These are phyloP conservation scores for Acanthopagrus latus DNA, from an alignment of 2,797 vertebrate genomes.

Conservation along the genomic window DNA sequence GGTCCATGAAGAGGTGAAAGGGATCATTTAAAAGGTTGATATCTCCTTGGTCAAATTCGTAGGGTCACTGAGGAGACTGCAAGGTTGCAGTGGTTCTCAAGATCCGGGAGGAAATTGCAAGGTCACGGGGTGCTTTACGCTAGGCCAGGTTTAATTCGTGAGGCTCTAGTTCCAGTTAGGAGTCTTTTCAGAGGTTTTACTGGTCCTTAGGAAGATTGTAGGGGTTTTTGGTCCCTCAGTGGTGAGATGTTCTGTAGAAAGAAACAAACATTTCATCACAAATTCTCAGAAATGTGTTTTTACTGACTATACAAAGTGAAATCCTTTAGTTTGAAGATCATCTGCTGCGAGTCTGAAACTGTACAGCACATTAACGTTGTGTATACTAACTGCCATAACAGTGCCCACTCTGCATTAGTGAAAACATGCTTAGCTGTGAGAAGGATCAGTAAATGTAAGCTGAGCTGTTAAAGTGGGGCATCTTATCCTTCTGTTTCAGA, in stretches of 20 bases:
- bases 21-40: neutral
- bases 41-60: too few relatives aligned
- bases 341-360: neutral
- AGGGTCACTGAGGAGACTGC: neutral
- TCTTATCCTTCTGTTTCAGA: neutral
- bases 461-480: neutral
- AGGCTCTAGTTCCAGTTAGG: too few relatives aligned
- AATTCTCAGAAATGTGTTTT: neutral
- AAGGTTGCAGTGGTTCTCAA: too few relatives aligned
- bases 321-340: neutral
- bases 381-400: neutral
- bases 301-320: neutral
- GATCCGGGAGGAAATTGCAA: too few relatives aligned
- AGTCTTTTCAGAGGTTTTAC: neutral
- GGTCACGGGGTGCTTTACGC: neutral
- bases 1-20: neutral
- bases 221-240: neutral
- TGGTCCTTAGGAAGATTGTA: neutral
- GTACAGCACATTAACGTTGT: neutral
- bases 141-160: neutral
- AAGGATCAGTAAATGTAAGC: neutral
- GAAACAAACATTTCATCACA: too few relatives aligned
- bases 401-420: neutral
- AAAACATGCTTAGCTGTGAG: neutral
- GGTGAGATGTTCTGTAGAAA: neutral